Evolutionary conservation across 2,797 vertebrate species (phyloP).

Genomic region (Chelon labrosus): DNA sequence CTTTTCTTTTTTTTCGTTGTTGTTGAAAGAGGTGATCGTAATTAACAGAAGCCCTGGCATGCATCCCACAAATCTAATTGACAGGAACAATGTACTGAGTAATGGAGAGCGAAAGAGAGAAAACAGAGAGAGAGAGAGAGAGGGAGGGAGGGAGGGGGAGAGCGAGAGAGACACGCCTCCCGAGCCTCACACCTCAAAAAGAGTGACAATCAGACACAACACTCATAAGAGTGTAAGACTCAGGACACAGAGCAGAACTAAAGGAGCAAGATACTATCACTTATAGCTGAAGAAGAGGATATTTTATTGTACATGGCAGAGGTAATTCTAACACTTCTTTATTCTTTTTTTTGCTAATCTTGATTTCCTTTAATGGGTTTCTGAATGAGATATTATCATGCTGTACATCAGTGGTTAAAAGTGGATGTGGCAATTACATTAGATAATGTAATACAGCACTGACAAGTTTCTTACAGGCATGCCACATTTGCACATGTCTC

Average conservation of each 20-base stretch:
- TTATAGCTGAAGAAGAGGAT: conserved; percentile 40
- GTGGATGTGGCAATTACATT: background rate
- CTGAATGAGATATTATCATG: background rate
- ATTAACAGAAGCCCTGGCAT: no score
- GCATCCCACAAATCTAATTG: background rate
- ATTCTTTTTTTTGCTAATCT: background rate
- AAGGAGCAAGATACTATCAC: conserved; percentile 19
- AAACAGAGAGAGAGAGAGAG: conserved; percentile 21
- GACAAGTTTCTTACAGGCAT: no score
- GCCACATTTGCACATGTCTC: background rate
- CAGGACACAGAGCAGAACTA: conserved; percentile 17
- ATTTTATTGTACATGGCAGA: conserved; percentile 84
- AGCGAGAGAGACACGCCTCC: conserved; percentile 52
- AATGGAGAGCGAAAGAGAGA: conserved; percentile 12
- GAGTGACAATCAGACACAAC: background rate
- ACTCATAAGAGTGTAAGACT: conserved; percentile 24
- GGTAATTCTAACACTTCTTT: conserved; percentile 67
- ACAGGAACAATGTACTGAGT: conserved; percentile 18
- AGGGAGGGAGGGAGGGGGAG: conserved; percentile 27
- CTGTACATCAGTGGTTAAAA: background rate
- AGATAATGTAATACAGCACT: no score
- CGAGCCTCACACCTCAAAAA: conserved; percentile 30
- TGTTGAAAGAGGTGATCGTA: background rate
- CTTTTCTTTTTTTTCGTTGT: background rate
- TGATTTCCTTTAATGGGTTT: background rate